A percentile compares a stretch with the other conserved stretches of the same genome.
These are phyloP conservation scores for Enteromius treurensis DNA, from an alignment of 2,797 vertebrate species.

Conservation along the genomic window DNA sequence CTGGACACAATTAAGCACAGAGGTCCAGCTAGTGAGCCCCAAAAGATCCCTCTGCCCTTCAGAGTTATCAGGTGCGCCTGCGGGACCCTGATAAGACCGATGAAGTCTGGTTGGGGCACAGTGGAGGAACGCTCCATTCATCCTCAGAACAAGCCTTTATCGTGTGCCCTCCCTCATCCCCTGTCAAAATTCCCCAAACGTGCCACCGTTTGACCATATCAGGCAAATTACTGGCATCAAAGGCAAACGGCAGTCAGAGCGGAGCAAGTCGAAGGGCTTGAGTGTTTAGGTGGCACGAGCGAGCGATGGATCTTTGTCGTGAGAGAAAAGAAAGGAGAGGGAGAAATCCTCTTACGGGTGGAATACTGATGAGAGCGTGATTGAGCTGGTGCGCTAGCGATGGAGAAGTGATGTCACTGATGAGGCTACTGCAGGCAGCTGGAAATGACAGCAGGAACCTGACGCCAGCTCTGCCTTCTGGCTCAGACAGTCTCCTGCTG, in stretches of 20 bases:
- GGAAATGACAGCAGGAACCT: constrained; percentile 56
- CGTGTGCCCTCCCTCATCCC: constrained; percentile 39
- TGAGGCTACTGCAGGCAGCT: constrained; percentile 56
- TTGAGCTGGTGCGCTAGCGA: constrained; percentile 39
- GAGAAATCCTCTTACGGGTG: constrained; percentile 37
- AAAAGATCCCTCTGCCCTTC: constrained; percentile 57
- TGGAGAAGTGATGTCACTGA: constrained; percentile 57
- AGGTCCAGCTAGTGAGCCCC: constrained; percentile 42
- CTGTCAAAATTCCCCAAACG: constrained; percentile 59
- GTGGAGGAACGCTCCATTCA: constrained; percentile 55
- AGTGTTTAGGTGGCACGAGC: constrained; percentile 29
- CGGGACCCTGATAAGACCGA: constrained; percentile 62
- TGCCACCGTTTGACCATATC: constrained; percentile 52
- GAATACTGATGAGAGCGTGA: constrained; percentile 54
- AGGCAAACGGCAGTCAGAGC: constrained; percentile 52
- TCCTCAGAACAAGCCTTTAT: constrained; percentile 56
- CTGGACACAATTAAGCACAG: constrained; percentile 58
- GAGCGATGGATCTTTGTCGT: constrained; percentile 28
- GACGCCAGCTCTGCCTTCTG: constrained; percentile 47
- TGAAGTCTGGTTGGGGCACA: constrained; percentile 55
- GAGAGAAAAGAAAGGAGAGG: constrained; percentile 24
- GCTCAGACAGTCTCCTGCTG: constrained; percentile 51
- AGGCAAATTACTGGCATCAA: constrained; percentile 63
- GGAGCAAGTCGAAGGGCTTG: constrained; percentile 38
- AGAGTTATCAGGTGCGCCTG: constrained; percentile 61